Evolutionary conservation across 2,888 invertebrate species (phyloP), one percentile per base, ranked within the genome.

Genomic region (Pristionchus japonicus): DNA sequence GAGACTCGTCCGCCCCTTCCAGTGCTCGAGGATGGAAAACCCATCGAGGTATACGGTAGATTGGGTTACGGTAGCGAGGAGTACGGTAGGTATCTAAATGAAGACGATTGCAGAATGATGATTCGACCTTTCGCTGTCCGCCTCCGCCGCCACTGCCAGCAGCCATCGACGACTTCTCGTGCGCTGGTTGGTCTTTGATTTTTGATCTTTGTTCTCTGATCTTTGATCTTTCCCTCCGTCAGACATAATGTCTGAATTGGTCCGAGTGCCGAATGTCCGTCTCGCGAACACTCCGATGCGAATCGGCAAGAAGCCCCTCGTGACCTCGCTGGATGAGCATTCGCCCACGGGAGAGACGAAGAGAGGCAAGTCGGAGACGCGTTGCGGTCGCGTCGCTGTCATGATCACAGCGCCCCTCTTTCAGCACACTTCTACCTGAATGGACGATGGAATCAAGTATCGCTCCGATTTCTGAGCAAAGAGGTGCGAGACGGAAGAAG

Each of bases 51-150:
- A 52, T 52, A 77, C 77, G 40, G 43, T 77, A 77, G 77, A 20
- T 4, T 27, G 6, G 43, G 27, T n/a, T 27, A 27, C 27, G 34
- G 3, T 52, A 3, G 52, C 17, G 31, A 2, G n/a, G 57, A 57
- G 20, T n/a, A n/a, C n/a, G n/a, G n/a, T n/a, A n/a, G n/a, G n/a
- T n/a, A n/a, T n/a, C n/a, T n/a, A n/a, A n/a, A n/a, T n/a, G n/a
- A n/a, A 34, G 34, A 52, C 34, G n/a, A 34, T n/a, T 40, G 34
- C 47, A 77, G 77, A 77, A 77, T 27, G 77, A 77, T 4, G 77
- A 77, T 47, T 77, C 82, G 31, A 52, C 37, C 52, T 83, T 83
- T 31, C 82, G 82, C 11, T 83, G 82, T 52, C 82, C 82, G 11
- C 82, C 82, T 23, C 82, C 82, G 7, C 82, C 82, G 52, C 82